A percentile compares a stretch with the other conserved stretches of the same genome.
Conservation (phyloP, 2,888 invertebrate species). For the Eilema depressum region DNA sequence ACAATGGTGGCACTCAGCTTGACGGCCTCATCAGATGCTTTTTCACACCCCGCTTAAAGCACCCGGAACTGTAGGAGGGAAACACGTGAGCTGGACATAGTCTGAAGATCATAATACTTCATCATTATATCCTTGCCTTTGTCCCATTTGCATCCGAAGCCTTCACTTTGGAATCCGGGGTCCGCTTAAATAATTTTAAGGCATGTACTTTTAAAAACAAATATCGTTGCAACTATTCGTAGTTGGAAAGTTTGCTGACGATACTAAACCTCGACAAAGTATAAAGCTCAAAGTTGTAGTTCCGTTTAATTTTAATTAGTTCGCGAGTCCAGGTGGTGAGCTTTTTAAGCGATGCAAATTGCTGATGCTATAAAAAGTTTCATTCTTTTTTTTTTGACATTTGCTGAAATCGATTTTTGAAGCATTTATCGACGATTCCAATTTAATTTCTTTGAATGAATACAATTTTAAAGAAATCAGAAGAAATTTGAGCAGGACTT, state of each 20-base stretch:
- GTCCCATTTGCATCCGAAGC: too few relatives aligned
- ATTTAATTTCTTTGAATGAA: not conserved
- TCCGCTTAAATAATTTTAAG: too few relatives aligned
- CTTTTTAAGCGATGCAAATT: slow-evolving; percentile 46
- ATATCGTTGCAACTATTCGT: not conserved
- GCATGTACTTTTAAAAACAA: not conserved
- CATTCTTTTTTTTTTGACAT: not conserved
- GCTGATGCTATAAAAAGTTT: slow-evolving; percentile 42
- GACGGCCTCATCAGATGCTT: too few relatives aligned
- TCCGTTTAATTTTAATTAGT: slow-evolving; percentile 50
- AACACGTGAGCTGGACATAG: too few relatives aligned
- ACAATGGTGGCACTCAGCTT: too few relatives aligned
- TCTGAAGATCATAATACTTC: too few relatives aligned
- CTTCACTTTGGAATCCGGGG: too few relatives aligned
- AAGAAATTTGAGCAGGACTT: too few relatives aligned
- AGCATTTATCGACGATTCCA: not conserved
- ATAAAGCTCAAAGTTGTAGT: slow-evolving; percentile 37
- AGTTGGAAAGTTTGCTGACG: slow-evolving; percentile 8
- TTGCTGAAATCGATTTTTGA: not conserved
- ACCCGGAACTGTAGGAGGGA: too few relatives aligned
- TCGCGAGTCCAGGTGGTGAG: slow-evolving; percentile 43
- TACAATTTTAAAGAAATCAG: too few relatives aligned
- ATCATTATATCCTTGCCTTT: too few relatives aligned
- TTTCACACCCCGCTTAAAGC: too few relatives aligned
- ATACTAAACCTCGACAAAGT: slow-evolving; percentile 15